These are phyloP conservation scores for Dione juno DNA, from an alignment of 2,888 invertebrate species.

Conservation along the genomic window DNA sequence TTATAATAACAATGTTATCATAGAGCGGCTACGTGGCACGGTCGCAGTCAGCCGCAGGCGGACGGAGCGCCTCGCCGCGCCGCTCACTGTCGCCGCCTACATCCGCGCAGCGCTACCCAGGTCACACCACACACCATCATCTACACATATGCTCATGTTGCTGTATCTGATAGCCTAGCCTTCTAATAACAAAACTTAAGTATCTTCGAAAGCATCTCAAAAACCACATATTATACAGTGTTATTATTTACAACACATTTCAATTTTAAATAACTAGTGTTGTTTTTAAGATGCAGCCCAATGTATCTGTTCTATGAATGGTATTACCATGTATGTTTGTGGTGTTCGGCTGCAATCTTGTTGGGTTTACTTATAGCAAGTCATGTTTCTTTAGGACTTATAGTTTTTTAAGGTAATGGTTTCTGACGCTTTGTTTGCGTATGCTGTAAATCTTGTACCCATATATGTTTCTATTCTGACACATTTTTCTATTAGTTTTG, in stretches of 20 bases:
- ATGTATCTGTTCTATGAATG: constrained; percentile 14
- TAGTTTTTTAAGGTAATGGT: constrained; percentile 6
- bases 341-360: background rate
- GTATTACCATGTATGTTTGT: constrained; percentile 16
- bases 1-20: background rate
- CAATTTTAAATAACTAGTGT: background rate
- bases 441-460: constrained; percentile 10
- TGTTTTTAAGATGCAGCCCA: constrained; percentile 7
- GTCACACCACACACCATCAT: constrained; percentile 66
- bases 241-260: background rate
- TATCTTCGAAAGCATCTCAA: constrained; percentile 21
- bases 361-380: constrained; percentile 12
- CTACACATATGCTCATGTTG: constrained; percentile 42
- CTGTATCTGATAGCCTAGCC: constrained; percentile 20
- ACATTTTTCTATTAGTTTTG: constrained; percentile 3
- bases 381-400: constrained; percentile 9
- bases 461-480: constrained; percentile 8
- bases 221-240: background rate
- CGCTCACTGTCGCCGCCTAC: constrained; percentile 92
- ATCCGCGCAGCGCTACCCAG: constrained; percentile 84
- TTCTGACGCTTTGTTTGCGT: constrained; percentile 23
- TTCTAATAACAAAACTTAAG: constrained; percentile 6
- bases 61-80: constrained; percentile 91
- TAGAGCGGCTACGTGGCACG: constrained; percentile 84
- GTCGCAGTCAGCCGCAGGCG: constrained; percentile 94